Evolutionary conservation across 2,113 vertebrate species (phyloP).

Genomic region (Xenopus laevis): DNA sequence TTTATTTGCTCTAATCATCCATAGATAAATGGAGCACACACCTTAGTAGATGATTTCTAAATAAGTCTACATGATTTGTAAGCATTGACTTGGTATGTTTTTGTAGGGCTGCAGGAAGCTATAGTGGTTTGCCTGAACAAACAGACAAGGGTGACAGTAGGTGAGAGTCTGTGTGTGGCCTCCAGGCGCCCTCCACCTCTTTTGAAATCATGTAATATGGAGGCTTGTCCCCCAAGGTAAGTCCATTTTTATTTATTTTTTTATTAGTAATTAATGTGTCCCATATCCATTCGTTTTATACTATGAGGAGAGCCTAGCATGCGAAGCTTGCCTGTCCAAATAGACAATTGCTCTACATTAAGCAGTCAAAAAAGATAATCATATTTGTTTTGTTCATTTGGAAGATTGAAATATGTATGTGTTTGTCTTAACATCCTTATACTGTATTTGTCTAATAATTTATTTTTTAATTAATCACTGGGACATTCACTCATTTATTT

Average conservation of each 20-base stretch:
- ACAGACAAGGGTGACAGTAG: constrained; percentile 77
- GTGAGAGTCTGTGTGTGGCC: constrained; percentile 76
- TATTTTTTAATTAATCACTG: too few species aligned
- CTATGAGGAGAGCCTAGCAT: too few species aligned
- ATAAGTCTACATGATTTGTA: constrained; percentile 1
- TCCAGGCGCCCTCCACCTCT: constrained; percentile 79
- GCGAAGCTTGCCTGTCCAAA: too few species aligned
- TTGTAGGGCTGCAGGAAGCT: constrained; percentile 87
- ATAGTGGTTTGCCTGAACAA: constrained; percentile 92
- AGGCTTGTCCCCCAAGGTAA: constrained; percentile 88
- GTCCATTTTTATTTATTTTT: neutral
- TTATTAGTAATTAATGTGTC: too few species aligned
- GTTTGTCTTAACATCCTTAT: too few species aligned
- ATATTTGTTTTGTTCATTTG: too few species aligned
- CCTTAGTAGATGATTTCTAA: neutral
- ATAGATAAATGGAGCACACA: neutral
- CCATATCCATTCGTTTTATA: too few species aligned
- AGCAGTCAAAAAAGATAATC: too few species aligned
- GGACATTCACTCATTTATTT: too few species aligned
- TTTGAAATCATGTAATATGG: constrained; percentile 79
- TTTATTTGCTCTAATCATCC: neutral
- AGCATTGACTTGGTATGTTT: constrained; percentile 23
- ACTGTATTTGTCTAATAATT: too few species aligned
- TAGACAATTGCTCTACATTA: too few species aligned
- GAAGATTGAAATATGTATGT: too few species aligned